Evolutionary conservation across 2,888 invertebrate species (phyloP).

Genomic region (Cantharis rustica): DNA sequence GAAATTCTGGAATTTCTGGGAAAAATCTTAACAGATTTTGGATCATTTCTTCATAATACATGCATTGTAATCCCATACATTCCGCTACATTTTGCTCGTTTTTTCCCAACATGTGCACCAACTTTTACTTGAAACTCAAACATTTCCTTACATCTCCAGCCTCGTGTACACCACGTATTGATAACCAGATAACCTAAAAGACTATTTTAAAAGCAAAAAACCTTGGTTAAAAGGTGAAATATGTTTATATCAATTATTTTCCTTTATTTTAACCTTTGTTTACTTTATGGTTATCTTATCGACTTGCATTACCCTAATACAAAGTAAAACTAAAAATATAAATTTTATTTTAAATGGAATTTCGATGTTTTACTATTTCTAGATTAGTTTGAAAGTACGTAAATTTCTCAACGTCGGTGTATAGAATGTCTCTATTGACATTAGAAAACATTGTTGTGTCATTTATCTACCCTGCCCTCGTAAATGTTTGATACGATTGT

Average conservation of each 20-base stretch:
- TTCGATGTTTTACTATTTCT: background rate
- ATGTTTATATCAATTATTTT: background rate
- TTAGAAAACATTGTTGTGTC: background rate
- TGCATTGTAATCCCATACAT: too few relatives aligned
- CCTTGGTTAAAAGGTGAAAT: too few relatives aligned
- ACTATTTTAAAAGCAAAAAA: too few relatives aligned
- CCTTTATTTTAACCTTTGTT: background rate
- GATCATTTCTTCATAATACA: too few relatives aligned
- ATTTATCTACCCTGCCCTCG: background rate
- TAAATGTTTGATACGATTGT: background rate
- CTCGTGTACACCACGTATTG: too few relatives aligned
- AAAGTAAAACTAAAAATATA: background rate
- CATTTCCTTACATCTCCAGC: too few relatives aligned
- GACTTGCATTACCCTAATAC: background rate
- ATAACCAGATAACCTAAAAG: too few relatives aligned
- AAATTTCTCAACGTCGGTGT: background rate
- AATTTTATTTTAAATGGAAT: background rate
- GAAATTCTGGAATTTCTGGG: too few relatives aligned
- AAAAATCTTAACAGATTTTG: too few relatives aligned
- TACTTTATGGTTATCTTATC: background rate
- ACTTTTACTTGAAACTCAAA: too few relatives aligned
- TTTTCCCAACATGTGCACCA: too few relatives aligned
- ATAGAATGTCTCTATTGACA: background rate
- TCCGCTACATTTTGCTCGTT: too few relatives aligned
- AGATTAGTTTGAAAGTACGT: background rate